Evolutionary conservation across 2,888 invertebrate genomes (phyloP), one percentile per base, ranked within the genome.

Genomic region (Pachycephus smyrnensis): DNA sequence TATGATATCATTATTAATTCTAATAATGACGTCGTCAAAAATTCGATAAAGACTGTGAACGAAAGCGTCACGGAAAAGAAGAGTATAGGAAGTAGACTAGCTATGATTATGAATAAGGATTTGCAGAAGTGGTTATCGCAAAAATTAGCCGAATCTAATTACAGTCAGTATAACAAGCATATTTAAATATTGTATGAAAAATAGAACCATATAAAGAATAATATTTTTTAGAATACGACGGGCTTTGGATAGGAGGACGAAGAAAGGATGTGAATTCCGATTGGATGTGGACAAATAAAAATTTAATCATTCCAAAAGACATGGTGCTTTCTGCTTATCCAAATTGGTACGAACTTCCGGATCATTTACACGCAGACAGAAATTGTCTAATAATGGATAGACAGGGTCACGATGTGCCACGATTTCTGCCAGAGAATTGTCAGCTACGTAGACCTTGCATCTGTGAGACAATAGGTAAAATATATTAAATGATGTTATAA

Each of bases 131-230:
- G 84, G 83, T 79, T 85, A 33, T 77, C 84, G 32, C 75, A 77
- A 31, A 84, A 81, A 82, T 37, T 85, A 11, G 81, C 85, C 31
- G 85, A 85, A 69, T 85, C 85, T 30, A 79, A 85, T 80, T 84
- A 84, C 75, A 82, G 83, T 84, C 35, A 32, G 83, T 77, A 73
- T 33, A 68, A 15, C 31, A 15, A 76, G 12, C 69, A 15, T 69
- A 9, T 30, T 12, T 12, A 31, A 73, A 15, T 31, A 3, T 23
- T 71, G n/a, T 31, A 55, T 15, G 11, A 68, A 11, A 40, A 77
- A 68, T 77, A 23, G 37, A 35, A 68, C 11, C 15, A 31, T n/a
- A 23, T 55, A 55, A 55, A 23, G 15, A 23, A 23, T 55, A 55
- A 6, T 6, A 40, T 23, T 23, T 55, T 55, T 55, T 68, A 85